Conservation (phyloP, 2,797 vertebrate genomes). For the Lithobates pipiens region DNA sequence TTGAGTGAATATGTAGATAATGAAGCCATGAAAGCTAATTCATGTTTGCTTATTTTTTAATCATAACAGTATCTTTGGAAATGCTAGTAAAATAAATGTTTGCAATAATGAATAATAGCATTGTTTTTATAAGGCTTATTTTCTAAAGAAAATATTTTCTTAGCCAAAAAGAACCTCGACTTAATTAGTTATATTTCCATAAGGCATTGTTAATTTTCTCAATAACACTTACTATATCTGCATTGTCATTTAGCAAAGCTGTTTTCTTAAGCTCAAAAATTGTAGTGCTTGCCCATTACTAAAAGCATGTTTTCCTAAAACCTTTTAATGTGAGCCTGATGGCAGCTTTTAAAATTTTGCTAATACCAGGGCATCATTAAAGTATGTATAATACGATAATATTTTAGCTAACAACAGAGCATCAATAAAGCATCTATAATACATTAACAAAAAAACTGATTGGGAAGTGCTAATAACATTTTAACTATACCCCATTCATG, state of each 20-base stretch:
- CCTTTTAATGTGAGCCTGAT: too few species aligned
- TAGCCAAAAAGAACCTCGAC: neutral
- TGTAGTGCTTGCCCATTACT: neutral
- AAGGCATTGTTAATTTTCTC: conserved; percentile 7
- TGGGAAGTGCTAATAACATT: too few species aligned
- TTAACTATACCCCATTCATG: too few species aligned
- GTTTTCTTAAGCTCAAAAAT: neutral
- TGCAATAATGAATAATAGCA: conserved; percentile 18
- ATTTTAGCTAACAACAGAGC: too few species aligned
- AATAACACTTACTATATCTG: neutral
- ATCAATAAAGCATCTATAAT: too few species aligned
- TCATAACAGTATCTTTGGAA: neutral
- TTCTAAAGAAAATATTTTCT: conserved; percentile 13
- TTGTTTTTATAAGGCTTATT: conserved; percentile 15
- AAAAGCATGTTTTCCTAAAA: neutral
- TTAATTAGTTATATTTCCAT: conserved; percentile 11
- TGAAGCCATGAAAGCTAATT: neutral
- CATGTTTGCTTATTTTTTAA: neutral
- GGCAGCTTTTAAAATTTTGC: too few species aligned
- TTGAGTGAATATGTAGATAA: neutral
- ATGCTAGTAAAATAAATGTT: conserved; percentile 21
- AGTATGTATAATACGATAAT: too few species aligned
- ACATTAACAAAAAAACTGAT: too few species aligned
- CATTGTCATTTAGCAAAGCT: neutral
- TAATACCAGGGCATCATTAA: too few species aligned